A percentile compares a stretch with the other conserved stretches of the same genome.
These are phyloP conservation scores for Agonopterix arenella DNA, from an alignment of 2,888 invertebrate genomes.

Conservation along the genomic window DNA sequence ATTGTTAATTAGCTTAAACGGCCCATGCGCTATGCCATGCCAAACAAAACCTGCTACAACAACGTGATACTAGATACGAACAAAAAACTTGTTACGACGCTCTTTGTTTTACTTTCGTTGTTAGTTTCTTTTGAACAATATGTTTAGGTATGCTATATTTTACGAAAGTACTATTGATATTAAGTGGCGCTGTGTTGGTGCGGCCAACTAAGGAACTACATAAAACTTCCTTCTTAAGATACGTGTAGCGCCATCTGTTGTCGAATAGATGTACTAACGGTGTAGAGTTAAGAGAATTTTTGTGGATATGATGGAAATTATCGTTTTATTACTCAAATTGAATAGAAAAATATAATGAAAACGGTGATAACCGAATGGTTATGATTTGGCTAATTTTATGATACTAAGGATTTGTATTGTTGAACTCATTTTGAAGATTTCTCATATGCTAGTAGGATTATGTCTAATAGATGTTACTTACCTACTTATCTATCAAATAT, in stretches of 20 bases:
- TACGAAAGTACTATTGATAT: neutral
- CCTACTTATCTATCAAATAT: no score
- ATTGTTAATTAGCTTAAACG: slow-evolving; percentile 76
- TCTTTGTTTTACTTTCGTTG: neutral
- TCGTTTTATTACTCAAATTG: no score
- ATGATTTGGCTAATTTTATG: no score
- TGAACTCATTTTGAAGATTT: no score
- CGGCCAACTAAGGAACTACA: slow-evolving; percentile 37
- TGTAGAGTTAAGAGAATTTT: no score
- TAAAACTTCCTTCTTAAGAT: slow-evolving; percentile 15
- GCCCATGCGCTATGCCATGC: slow-evolving; percentile 57
- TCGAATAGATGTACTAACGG: slow-evolving; percentile 38
- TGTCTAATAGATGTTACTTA: no score
- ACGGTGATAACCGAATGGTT: no score
- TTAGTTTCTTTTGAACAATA: neutral
- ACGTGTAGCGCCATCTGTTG: slow-evolving; percentile 60
- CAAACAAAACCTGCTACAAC: slow-evolving; percentile 32
- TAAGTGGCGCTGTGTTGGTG: slow-evolving; percentile 29
- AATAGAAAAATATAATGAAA: no score
- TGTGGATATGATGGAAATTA: no score
- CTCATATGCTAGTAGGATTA: no score
- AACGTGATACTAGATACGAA: slow-evolving; percentile 9
- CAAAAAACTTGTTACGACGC: neutral
- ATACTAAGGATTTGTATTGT: no score
- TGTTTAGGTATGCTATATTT: neutral